Percentiles rank a stretch among this genome's conserved stretches.
Evolutionary conservation across 1,140 invertebrate species (phyloP).

Genomic region (Euwallacea similis): DNA sequence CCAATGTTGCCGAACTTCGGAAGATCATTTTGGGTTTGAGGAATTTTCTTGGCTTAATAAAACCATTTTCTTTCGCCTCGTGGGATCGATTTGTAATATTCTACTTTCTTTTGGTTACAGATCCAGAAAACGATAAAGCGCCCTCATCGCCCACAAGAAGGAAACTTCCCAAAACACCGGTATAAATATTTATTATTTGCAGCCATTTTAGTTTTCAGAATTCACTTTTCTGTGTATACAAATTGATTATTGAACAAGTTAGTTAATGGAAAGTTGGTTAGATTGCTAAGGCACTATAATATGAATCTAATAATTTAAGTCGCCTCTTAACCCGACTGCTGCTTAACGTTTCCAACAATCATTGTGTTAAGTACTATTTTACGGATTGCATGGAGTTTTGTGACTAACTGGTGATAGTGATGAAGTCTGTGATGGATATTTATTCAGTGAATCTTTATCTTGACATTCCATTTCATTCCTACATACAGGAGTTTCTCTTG

Average conservation of each 20-base stretch:
- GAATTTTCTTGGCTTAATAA: not conserved
- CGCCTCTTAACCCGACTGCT: not conserved
- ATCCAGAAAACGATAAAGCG: slow-evolving; percentile 76
- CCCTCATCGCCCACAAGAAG: slow-evolving; percentile 83
- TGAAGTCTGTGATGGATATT: too few species aligned
- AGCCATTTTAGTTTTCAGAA: not conserved
- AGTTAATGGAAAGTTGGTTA: not conserved
- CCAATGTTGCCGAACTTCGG: too few species aligned
- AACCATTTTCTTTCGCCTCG: not conserved
- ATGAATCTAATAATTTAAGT: not conserved
- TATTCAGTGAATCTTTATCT: too few species aligned
- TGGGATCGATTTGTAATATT: not conserved
- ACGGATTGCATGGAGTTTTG: too few species aligned
- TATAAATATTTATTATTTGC: slow-evolving; percentile 63
- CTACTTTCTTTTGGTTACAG: slow-evolving; percentile 58
- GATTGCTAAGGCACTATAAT: not conserved
- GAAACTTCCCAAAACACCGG: slow-evolving; percentile 92
- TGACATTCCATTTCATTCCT: too few species aligned
- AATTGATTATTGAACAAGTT: not conserved
- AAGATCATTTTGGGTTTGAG: too few species aligned
- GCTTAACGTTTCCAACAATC: not conserved
- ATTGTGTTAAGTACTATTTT: not conserved
- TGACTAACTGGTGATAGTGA: too few species aligned
- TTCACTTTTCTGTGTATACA: not conserved
- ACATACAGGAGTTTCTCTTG: too few species aligned